A percentile compares a stretch with the other conserved stretches of the same genome.
These are phyloP conservation scores for Leptarthrus brevirostris DNA, from an alignment of 2,888 invertebrate genomes.

Conservation along the genomic window DNA sequence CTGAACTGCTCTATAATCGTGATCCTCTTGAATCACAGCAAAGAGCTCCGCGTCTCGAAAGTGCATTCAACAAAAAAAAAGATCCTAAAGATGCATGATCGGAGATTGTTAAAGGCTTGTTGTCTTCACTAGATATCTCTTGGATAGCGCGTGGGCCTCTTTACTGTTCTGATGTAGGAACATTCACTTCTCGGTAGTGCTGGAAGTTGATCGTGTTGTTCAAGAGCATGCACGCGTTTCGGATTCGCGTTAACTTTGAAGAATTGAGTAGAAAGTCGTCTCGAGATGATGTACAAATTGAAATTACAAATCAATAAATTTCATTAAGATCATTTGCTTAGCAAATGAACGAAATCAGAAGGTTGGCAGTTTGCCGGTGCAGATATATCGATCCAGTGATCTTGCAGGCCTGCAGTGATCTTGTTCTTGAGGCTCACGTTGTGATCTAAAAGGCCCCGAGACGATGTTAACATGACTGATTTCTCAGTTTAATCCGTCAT, in stretches of 20 bases:
- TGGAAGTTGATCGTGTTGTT: neutral
- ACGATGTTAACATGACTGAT: constrained; percentile 45
- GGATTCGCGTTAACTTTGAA: constrained; percentile 26
- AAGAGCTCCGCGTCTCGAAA: neutral
- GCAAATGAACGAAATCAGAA: constrained; percentile 32
- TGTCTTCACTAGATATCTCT: constrained; percentile 40
- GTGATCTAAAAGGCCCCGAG: constrained; percentile 15
- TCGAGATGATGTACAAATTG: constrained; percentile 52
- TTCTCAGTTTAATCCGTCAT: constrained; percentile 36
- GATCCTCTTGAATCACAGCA: constrained; percentile 26
- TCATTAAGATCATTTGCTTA: constrained; percentile 35
- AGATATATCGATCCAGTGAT: too few species aligned
- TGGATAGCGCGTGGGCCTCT: constrained; percentile 37
- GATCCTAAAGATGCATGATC: constrained; percentile 36
- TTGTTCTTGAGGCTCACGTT: constrained; percentile 27
- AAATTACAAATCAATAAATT: constrained; percentile 51
- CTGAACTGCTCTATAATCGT: neutral
- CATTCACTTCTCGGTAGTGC: constrained; percentile 19
- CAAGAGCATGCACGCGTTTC: constrained; percentile 21
- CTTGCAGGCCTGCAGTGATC: neutral
- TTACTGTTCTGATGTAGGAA: constrained; percentile 4
- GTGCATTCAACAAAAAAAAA: constrained; percentile 32
- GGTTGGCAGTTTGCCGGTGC: constrained; percentile 7
- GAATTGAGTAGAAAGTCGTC: constrained; percentile 20
- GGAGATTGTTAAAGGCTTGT: constrained; percentile 40